Evolutionary conservation across 1,140 invertebrate species (phyloP), one percentile per base, ranked within the genome.

Genomic region (Thrips palmi): DNA sequence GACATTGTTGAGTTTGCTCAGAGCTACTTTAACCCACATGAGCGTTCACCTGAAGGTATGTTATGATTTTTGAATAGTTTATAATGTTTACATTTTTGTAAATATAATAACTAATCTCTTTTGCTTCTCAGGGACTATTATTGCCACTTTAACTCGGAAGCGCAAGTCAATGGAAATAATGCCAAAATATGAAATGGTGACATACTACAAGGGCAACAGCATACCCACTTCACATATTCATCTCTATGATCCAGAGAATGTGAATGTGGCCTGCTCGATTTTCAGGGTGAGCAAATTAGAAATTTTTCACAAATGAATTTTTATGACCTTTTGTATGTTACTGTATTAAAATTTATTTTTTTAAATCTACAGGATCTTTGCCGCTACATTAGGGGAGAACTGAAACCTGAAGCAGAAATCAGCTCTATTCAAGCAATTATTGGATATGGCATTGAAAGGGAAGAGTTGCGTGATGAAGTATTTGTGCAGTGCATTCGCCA

Each of bases 221-320:
- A 94, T 96, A 48, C 82, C 87, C 1, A 91, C 82, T 39, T 93
- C 88, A 0, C 88, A 94, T 57, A 80, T 93, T 51, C 85, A 91
- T 49, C 74, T 97, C 63, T 89, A 89, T 56, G 89, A 94, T 62
- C 84, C 87, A 1, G 88, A 94, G 49, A 93, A 93, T 53, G 74
- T 92, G 12, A 77, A 77, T 29, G 67, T 91, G 1, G 84, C 87
- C 3, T 91, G 88, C 51, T 76, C 73, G 42, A 79, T 92, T 42
- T 96, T 94, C 52, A 73, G 86, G 55, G 86, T 88, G 59, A 65
- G 65, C 61, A 15, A 28, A 0, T 14, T 25, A 2, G 7, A 12
- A 30, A 20, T 8, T 8, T 8, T 32, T 32, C 6, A 8, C 12
- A 8, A 32, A 7, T 8, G 7, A 15, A 33, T 33, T 33, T 33